Base-by-base conservation (phyloP, 2,797 vertebrate genomes). In the Rallus crepitans region DNA sequence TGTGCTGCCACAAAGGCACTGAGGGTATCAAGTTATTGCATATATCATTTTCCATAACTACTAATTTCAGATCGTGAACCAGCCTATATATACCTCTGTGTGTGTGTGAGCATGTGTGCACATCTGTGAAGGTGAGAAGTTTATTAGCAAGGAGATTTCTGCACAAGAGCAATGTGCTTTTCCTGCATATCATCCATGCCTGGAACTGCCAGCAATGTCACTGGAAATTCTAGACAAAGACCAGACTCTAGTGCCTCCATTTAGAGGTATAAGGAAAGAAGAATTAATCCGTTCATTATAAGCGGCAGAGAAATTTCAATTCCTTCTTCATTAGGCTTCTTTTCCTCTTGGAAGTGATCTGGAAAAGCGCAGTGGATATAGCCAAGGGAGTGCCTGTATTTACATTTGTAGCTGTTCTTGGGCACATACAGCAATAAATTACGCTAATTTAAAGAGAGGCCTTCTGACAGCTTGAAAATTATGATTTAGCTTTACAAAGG, bases 401-500 rank as follows among this genome's bases (percentile, higher is more conserved):
- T 94, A 92, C 70, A 81, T 79, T 94, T 91, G 69, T 87, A 96
- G 77, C 69, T 91, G 84, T 76, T 83, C 92, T 88, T 93, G 89
- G 85, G 79, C 65, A 88, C 75, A 88, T 8, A 69, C 33, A 90
- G 82, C 69, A 85, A 89, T 96, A 87, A 94, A 95, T 94, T 88
- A 80, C 64, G 73, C 75, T 84, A 92, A 88, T 89, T 92, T 93
- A 90, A 91, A 94, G 91, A 95, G 27, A 4, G 7, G 69, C 47
- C 76, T 87, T 87, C 89, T 91, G 82, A 91, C 84, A 91, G 72
- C 59, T 93, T 92, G 72, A 78, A 79, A 93, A 91, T 81, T 50
- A 75, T 86, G 61, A 88, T 92, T 94, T 76, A 90, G 79, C 31
- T 94, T n/a, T 59, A 71, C 37, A 69, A 89, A 94, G 61, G 77